phyloP scores from a whole-genome alignment of 1,140 invertebrate genomes.

The Campoletis sonorensis region DNA sequence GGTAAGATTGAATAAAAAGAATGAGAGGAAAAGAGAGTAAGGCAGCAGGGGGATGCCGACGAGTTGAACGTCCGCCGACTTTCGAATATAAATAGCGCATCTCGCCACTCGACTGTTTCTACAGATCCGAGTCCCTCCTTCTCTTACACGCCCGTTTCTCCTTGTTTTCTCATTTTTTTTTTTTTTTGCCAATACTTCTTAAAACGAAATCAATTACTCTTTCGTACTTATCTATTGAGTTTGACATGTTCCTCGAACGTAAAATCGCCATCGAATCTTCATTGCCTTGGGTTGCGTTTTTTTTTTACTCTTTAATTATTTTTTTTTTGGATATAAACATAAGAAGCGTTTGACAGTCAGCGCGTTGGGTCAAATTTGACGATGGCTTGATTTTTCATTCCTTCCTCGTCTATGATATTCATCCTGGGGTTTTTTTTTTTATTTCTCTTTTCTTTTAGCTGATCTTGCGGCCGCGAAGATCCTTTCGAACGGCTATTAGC shows the following conservation, averaged over 20 bases:
- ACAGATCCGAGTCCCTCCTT: slow-evolving; percentile 32
- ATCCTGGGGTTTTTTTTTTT: too few relatives aligned
- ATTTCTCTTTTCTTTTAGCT: neutral
- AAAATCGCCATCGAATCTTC: neutral
- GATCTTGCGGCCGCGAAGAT: neutral
- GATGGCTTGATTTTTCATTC: too few relatives aligned
- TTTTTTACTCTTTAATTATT: too few relatives aligned
- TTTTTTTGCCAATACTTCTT: slow-evolving; percentile 11
- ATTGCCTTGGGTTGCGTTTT: neutral
- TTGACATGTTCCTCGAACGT: neutral
- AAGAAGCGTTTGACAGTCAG: too few relatives aligned
- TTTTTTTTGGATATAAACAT: too few relatives aligned
- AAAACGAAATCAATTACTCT: slow-evolving; percentile 15
- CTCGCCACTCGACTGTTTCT: slow-evolving; percentile 47
- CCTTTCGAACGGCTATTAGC: neutral
- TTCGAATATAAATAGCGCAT: slow-evolving; percentile 54
- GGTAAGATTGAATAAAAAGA: slow-evolving; percentile 48
- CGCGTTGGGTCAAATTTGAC: too few relatives aligned
- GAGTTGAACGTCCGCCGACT: slow-evolving; percentile 50
- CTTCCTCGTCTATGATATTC: too few relatives aligned
- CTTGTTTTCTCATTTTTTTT: slow-evolving; percentile 26
- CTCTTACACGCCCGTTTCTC: slow-evolving; percentile 46
- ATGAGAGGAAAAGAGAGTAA: slow-evolving; percentile 55
- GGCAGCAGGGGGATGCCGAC: slow-evolving; percentile 55
- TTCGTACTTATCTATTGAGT: neutral